Evolutionary conservation across 2,888 invertebrate genomes (phyloP), one percentile per base, ranked within the genome.

Genomic region (Drosophila vallismaia): DNA sequence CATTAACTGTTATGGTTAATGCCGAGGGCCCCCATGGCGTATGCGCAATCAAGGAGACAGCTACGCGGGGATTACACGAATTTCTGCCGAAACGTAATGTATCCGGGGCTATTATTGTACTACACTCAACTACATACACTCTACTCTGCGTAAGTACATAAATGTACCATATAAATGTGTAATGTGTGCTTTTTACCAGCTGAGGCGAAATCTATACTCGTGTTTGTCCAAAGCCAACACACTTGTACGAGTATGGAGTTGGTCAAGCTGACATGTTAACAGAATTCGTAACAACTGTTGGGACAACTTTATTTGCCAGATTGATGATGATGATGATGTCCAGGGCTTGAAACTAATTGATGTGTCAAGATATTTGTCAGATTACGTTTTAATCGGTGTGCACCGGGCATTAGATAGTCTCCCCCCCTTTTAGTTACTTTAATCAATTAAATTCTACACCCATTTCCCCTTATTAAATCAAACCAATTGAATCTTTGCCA

Each of bases 11-110:
- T 58, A 72, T 46, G 48, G 33, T 9, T 29, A 31, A 7, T 42
- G 42, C 8, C 14, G 5, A 19, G 44, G 50, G 49, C 58, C 53
- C 68, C 70, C 69, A 53, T 53, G 69, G 48, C 71, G 59, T 70
- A 66, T 67, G 48, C 48, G 66, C 48, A 66, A 54, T 66, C 67
- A 66, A 36, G 24, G 6, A 59, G 70, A 69, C 70, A 69, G 52
- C 52, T 52, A 69, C 36, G 53, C 24, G 70, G 48, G 52, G 53
- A 69, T 70, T 59, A 70, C 69, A 70, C 28, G 68, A 44, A 53
- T 46, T 54, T 44, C 10, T 14, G n/a, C 50, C 46, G 19, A 56
- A 49, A 49, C 49, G 55, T 69, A 28, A 58, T 46, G 52, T 59
- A 69, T 36, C 36, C 36, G n/a, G 36, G n/a, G 36, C 36, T 36